Evolutionary conservation across 1,140 invertebrate species (phyloP).

Genomic region (Vollenhovia emeryi): DNA sequence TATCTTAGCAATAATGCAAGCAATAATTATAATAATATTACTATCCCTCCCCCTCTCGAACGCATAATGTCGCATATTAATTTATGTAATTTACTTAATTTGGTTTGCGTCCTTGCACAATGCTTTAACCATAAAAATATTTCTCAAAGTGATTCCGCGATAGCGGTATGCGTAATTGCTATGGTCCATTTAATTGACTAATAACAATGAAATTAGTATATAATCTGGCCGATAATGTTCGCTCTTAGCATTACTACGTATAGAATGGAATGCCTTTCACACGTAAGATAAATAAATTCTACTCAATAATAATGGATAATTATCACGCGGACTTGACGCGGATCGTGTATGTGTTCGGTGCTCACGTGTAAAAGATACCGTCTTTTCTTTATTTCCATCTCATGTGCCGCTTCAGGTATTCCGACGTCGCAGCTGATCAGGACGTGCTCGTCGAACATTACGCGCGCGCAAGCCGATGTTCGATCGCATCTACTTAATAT

Average conservation of each 20-base stretch:
- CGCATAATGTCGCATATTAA: neutral
- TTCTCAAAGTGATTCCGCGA: neutral
- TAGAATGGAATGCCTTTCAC: neutral
- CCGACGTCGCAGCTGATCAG: slow-evolving; percentile 12
- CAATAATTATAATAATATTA: neutral
- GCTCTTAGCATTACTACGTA: neutral
- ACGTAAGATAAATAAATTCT: neutral
- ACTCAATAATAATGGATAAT: neutral
- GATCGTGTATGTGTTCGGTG: neutral
- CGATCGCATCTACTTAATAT: slow-evolving; percentile 51
- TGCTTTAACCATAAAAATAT: neutral
- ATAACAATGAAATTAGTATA: neutral
- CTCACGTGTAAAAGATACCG: neutral
- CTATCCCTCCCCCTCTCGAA: neutral
- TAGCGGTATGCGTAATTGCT: neutral
- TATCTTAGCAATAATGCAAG: neutral
- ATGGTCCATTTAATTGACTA: neutral
- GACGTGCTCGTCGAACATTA: slow-evolving; percentile 27
- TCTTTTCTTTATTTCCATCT: neutral
- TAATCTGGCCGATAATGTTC: slow-evolving; percentile 1
- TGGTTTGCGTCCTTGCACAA: neutral
- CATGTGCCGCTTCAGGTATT: neutral
- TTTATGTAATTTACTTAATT: slow-evolving; percentile 9
- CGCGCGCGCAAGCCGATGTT: neutral
- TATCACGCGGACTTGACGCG: neutral